Evolutionary conservation across 2,797 vertebrate genomes (phyloP).

Genomic region (Chrysocyon brachyurus): DNA sequence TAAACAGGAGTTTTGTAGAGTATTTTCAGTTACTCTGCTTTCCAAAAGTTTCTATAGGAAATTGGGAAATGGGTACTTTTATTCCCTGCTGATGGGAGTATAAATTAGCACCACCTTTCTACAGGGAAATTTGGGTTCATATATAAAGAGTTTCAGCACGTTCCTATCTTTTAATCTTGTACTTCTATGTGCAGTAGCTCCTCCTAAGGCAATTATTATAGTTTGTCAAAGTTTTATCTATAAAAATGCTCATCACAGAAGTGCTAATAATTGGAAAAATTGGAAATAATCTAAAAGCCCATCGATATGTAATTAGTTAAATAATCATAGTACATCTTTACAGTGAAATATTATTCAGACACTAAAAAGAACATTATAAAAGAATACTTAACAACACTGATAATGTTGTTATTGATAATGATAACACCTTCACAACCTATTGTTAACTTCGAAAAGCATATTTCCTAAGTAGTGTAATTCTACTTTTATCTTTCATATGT

Average conservation of each 20-base stretch:
- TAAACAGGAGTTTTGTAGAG: slow-evolving; percentile 13
- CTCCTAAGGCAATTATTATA: neutral
- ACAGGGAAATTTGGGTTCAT: neutral
- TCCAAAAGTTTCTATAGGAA: neutral
- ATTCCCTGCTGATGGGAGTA: neutral
- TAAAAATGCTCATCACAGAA: neutral
- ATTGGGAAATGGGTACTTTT: slow-evolving; percentile 28
- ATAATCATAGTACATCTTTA: neutral
- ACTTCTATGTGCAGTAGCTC: neutral
- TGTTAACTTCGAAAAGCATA: neutral
- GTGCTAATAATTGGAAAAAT: neutral
- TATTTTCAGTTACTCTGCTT: slow-evolving; percentile 48
- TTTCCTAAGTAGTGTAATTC: neutral
- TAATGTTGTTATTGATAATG: too few species aligned
- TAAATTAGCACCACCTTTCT: slow-evolving; percentile 25
- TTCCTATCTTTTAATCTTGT: slow-evolving; percentile 5
- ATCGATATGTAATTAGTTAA: neutral
- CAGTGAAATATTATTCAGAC: neutral
- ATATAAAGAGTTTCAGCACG: slow-evolving; percentile 12
- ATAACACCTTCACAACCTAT: neutral
- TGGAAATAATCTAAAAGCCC: neutral
- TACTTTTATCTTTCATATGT: neutral
- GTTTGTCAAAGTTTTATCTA: slow-evolving; percentile 24
- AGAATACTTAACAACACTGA: neutral
- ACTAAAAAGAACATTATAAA: neutral